A percentile compares a stretch with the other conserved stretches of the same genome.
phyloP scores from a whole-genome alignment of 2,888 invertebrate species.

The Elmis aenea region DNA sequence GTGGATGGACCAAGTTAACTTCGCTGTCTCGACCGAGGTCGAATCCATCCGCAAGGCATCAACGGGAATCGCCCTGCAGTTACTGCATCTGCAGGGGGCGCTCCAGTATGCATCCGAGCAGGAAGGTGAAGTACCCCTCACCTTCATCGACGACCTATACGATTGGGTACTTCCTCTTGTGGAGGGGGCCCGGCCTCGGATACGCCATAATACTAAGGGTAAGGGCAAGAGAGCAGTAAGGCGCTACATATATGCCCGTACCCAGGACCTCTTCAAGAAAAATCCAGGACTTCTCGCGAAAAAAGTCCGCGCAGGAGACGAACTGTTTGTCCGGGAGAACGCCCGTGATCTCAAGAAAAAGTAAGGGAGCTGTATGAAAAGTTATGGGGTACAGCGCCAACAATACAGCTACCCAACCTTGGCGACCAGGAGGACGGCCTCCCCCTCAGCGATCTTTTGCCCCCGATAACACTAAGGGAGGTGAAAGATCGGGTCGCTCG shows the following conservation, averaged over 20 bases:
- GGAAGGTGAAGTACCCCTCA: too few relatives aligned
- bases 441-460: too few relatives aligned
- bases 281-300: slow-evolving; percentile 31
- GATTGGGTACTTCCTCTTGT: not conserved
- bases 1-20: not conserved
- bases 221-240: slow-evolving; percentile 13
- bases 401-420: slow-evolving; percentile 19
- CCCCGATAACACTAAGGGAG: slow-evolving; percentile 12
- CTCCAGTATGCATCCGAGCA: too few relatives aligned
- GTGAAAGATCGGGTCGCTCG: slow-evolving; percentile 16
- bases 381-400: slow-evolving; percentile 28
- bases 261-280: slow-evolving; percentile 32
- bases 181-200: not conserved
- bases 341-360: slow-evolving; percentile 4
- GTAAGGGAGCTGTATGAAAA: slow-evolving; percentile 24
- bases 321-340: slow-evolving; percentile 13
- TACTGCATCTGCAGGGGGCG: too few relatives aligned
- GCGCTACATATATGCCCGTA: slow-evolving; percentile 28
- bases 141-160: not conserved
- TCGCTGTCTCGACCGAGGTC: too few relatives aligned
- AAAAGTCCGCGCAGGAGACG: slow-evolving; percentile 24
- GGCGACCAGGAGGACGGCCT: too few relatives aligned
- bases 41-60: too few relatives aligned
- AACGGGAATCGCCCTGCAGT: too few relatives aligned
- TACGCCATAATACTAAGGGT: slow-evolving; percentile 1